Conservation (phyloP, 1,140 invertebrate species). For the Hormaphis cornu region DNA sequence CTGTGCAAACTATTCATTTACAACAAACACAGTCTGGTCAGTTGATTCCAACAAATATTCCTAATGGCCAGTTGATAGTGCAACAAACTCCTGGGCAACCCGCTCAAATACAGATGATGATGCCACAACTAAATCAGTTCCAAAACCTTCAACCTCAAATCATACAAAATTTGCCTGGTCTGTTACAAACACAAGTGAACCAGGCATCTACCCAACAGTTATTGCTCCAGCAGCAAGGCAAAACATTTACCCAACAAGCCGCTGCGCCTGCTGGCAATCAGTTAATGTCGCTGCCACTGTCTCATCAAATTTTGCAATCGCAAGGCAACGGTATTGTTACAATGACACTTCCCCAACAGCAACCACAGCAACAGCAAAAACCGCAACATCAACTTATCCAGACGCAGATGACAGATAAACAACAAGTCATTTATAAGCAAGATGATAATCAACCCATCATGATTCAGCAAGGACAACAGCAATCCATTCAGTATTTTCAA, state of each 20-base stretch:
- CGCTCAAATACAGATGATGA: conserved; percentile 29
- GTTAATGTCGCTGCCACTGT: conserved; percentile 19
- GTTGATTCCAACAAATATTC: conserved; percentile 23
- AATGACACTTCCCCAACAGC: conserved; percentile 27
- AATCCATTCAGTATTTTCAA: conserved; percentile 27
- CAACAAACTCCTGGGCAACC: conserved; percentile 24
- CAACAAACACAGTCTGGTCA: conserved; percentile 27
- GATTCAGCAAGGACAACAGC: conserved; percentile 25
- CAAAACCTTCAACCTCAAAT: conserved; percentile 30
- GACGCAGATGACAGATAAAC: conserved; percentile 24
- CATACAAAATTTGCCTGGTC: conserved; percentile 14
- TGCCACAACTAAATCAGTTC: conserved; percentile 24
- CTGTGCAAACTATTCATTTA: conserved; percentile 18
- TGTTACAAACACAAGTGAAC: conserved; percentile 5
- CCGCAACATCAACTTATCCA: conserved; percentile 17
- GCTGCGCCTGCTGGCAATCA: background rate
- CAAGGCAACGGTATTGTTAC: conserved; percentile 29
- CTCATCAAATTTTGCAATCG: conserved; percentile 23
- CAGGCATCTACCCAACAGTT: conserved; percentile 15
- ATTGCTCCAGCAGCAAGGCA: conserved; percentile 14
- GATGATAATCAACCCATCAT: conserved; percentile 21
- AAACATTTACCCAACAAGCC: conserved; percentile 10
- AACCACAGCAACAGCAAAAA: conserved; percentile 15
- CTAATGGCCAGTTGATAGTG: conserved; percentile 19
- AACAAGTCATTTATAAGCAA: conserved; percentile 26